Base-by-base conservation (phyloP, 2,113 vertebrate genomes). In the human region DNA sequence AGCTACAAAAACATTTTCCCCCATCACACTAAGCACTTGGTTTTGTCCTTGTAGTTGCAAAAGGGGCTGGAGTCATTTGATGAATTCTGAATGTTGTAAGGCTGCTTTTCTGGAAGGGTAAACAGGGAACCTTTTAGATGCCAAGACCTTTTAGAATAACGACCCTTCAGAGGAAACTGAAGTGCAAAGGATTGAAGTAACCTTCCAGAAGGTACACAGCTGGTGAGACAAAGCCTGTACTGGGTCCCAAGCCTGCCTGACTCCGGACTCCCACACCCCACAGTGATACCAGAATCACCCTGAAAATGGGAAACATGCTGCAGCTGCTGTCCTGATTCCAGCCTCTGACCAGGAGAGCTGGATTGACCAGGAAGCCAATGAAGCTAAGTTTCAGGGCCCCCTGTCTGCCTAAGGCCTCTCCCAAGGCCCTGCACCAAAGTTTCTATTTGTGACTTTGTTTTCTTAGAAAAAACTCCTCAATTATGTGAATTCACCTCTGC, bases 41-140 rank as follows among this genome's bases (percentile, higher is more conserved):
- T 88, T 94, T 48, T 64, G 61, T 78, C 43, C 89, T 68, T 40
- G 5, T 78, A 93, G 96, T 86, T 43, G 48, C 59, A 92, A 72
- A 86, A 94, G 20, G 35, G 18, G 76, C 20, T 8, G 43, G 1
- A 55, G 59, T 12, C 76, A 40, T 81, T 95, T 89, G 48, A 72
- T 90, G 48, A 72, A 90, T 96, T 96, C 61, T 52, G 52, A 55
- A 55, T 55, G 55, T 55, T 86, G 23, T 25, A 38, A 82, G 80
- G 75, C 82, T 97, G 85, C 50, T 78, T 93, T 96, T 40, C 45
- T 50, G 75, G 0, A 76, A 27, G 43, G 90, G 68, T 86, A 96
- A 96, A 90, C 40, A 50, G 0, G 27, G 38, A 82, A n/a, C 2
- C 32, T 16, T 79, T 32, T 3, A 48, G 23, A n/a, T 64, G 27